Evolutionary conservation across 2,113 vertebrate species (phyloP).

Genomic region (Baryphthengus martii): DNA sequence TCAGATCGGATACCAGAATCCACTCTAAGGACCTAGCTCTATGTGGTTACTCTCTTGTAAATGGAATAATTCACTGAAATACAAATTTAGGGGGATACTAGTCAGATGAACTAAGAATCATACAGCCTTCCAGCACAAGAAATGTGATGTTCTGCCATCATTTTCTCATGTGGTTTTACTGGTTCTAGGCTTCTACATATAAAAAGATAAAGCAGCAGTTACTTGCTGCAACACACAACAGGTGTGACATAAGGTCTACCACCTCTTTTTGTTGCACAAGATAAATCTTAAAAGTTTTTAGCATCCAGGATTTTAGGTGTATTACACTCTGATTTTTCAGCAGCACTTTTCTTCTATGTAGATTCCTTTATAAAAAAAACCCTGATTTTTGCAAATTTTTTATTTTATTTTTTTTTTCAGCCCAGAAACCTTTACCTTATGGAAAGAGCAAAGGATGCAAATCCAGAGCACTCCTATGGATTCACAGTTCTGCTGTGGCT

Average conservation of each 20-base stretch:
- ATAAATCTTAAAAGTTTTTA: background rate
- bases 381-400: background rate
- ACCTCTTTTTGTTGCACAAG: background rate
- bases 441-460: background rate
- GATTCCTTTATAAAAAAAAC: background rate
- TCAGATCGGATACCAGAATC: fast-evolving
- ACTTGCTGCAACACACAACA: fast-evolving
- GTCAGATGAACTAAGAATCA: background rate
- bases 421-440: background rate
- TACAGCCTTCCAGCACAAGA: background rate
- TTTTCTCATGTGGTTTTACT: background rate
- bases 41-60: background rate
- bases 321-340: background rate
- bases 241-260: background rate
- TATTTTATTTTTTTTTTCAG: background rate
- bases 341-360: background rate
- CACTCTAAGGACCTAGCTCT: background rate
- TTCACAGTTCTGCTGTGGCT: background rate
- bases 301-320: background rate
- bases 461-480: background rate
- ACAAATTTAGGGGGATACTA: background rate
- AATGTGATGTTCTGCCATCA: background rate
- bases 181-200: background rate
- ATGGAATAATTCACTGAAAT: background rate
- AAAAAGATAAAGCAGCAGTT: background rate